These are phyloP conservation scores for Parauchenoglanis punctatus DNA, from an alignment of 2,797 vertebrate genomes.

Conservation along the genomic window DNA sequence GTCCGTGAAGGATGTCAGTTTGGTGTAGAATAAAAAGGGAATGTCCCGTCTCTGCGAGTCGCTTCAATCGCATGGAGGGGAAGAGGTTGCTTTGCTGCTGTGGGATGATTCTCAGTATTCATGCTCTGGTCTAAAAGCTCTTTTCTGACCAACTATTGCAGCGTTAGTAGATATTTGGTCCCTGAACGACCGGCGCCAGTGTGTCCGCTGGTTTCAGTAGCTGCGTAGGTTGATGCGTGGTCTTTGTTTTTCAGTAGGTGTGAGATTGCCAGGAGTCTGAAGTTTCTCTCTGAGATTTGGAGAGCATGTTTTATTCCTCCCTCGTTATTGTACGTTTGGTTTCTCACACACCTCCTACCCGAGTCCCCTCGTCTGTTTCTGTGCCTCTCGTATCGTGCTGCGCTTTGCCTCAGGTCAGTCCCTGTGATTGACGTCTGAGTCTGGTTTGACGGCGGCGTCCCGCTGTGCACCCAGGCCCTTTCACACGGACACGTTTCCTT, in stretches of 20 bases:
- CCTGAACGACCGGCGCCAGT: background rate
- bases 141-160: background rate
- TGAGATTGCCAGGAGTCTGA: background rate
- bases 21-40: background rate
- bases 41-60: background rate
- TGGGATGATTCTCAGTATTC: background rate
- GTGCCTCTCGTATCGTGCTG: background rate
- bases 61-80: background rate
- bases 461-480: background rate
- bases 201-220: background rate
- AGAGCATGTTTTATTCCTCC: background rate
- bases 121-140: background rate
- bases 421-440: background rate
- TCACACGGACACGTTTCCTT: background rate
- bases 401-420: background rate
- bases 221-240: background rate
- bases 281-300: background rate
- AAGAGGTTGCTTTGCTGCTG: background rate
- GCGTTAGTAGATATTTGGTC: background rate
- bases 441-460: background rate
- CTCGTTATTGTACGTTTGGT: no score
- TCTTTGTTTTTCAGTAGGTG: background rate
- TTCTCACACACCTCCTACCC: background rate
- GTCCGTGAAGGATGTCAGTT: background rate
- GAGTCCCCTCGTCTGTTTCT: background rate